Percentiles rank a stretch among this genome's conserved stretches.
phyloP scores from a whole-genome alignment of 23 tunicate species.

The Ascidia mentula region DNA sequence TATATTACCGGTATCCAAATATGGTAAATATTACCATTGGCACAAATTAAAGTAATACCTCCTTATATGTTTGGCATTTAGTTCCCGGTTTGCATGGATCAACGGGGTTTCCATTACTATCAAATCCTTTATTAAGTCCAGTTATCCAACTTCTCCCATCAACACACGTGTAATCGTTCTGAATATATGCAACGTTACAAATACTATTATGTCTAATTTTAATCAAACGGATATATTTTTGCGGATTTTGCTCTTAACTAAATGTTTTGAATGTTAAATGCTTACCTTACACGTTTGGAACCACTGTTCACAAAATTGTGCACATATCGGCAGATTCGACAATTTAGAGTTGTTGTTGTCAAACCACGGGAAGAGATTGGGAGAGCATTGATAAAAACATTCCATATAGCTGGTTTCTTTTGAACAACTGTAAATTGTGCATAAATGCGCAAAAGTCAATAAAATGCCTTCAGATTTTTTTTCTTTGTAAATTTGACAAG shows the following conservation, averaged over 20 bases:
- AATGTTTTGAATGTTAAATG: not conserved
- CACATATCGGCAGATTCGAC: conserved; percentile 34
- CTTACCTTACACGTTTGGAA: conserved; percentile 37
- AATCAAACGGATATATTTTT: too few relatives aligned
- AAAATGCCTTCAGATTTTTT: too few relatives aligned
- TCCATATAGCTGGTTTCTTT: conserved; percentile 36
- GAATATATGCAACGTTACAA: not conserved
- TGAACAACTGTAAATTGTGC: conserved; percentile 33
- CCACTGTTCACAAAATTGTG: conserved; percentile 51
- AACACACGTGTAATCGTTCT: conserved; percentile 51
- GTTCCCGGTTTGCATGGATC: conserved; percentile 24
- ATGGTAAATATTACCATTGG: not conserved
- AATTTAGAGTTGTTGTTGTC: not conserved
- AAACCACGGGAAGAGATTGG: conserved; percentile 71
- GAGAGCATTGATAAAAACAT: conserved; percentile 72
- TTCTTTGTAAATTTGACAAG: too few relatives aligned
- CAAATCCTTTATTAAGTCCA: conserved; percentile 10
- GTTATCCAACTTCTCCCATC: conserved; percentile 53
- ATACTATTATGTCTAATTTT: too few relatives aligned
- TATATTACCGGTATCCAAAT: not conserved
- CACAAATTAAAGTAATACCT: not conserved
- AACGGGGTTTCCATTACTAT: not conserved
- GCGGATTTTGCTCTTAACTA: too few relatives aligned
- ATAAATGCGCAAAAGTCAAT: too few relatives aligned
- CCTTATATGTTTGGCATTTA: conserved; percentile 35